Evolutionary conservation across 2,797 vertebrate genomes (phyloP).

Genomic region (Tapera naevia): DNA sequence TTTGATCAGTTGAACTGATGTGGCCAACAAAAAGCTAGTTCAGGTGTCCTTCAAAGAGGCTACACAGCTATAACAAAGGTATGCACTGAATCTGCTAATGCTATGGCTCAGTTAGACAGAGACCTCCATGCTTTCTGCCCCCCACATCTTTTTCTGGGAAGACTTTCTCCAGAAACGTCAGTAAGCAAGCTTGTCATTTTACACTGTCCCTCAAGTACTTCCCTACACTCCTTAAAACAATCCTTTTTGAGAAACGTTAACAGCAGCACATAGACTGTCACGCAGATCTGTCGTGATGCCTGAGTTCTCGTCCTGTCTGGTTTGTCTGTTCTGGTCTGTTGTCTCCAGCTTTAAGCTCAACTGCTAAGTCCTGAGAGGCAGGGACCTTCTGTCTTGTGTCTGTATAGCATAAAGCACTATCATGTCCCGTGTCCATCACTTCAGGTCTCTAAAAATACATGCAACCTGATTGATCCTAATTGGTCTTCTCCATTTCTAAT

Average conservation of each 20-base stretch:
- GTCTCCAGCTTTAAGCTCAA: neutral
- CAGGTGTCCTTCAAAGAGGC: neutral
- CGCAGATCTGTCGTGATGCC: neutral
- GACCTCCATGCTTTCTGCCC: neutral
- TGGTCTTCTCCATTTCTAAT: constrained; percentile 35
- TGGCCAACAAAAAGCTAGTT: neutral
- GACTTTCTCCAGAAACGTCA: neutral
- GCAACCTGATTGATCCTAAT: neutral
- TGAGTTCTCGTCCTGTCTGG: neutral
- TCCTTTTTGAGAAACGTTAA: neutral
- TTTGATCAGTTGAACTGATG: neutral
- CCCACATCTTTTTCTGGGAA: neutral
- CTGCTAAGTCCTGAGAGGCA: neutral
- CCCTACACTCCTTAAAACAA: neutral
- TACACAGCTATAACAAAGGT: fast-evolving
- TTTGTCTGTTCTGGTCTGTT: neutral
- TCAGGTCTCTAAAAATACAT: constrained; percentile 17
- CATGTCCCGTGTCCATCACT: neutral
- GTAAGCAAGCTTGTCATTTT: neutral
- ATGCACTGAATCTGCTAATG: neutral
- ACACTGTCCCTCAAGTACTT: neutral
- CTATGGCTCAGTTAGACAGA: neutral
- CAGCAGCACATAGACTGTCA: neutral
- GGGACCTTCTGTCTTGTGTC: neutral
- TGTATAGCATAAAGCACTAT: neutral